phyloP scores from a whole-genome alignment of 2,888 invertebrate species.

The Caenorhabditis auriculariae region DNA sequence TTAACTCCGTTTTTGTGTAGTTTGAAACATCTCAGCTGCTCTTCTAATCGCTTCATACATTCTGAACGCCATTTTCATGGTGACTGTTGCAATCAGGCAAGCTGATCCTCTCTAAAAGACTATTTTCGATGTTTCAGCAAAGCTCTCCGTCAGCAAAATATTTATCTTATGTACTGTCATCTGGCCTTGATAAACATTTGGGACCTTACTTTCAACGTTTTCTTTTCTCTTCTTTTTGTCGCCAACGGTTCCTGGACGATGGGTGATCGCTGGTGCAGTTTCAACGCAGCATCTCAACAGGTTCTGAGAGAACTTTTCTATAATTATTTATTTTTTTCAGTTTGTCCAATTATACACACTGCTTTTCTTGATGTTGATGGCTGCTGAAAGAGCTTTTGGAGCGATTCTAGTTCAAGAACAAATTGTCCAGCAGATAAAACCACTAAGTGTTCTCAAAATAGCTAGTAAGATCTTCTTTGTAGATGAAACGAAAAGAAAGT shows the following conservation, averaged over 20 bases:
- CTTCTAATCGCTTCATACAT: constrained; percentile 48
- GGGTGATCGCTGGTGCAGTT: constrained; percentile 45
- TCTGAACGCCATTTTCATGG: constrained; percentile 44
- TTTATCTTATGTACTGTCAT: constrained; percentile 33
- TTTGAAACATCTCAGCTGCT: constrained; percentile 20
- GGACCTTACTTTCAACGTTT: constrained; percentile 41
- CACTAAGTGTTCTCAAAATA: constrained; percentile 12
- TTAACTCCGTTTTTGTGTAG: neutral
- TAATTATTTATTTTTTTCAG: too few relatives aligned
- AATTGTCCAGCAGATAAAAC: constrained; percentile 12
- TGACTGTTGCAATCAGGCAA: constrained; percentile 50
- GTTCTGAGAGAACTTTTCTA: too few relatives aligned
- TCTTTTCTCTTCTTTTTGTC: constrained; percentile 49
- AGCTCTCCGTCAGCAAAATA: constrained; percentile 19
- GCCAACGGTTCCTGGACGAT: constrained; percentile 54
- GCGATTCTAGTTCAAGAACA: constrained; percentile 26
- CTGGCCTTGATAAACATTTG: constrained; percentile 28
- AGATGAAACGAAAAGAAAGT: neutral
- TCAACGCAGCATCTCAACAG: constrained; percentile 56
- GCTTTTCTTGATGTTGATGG: constrained; percentile 51
- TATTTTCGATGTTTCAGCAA: constrained; percentile 5
- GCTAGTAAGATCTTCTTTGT: constrained; percentile 3
- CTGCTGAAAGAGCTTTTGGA: constrained; percentile 51
- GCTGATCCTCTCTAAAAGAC: neutral
- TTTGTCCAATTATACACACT: constrained; percentile 50